Percentiles rank a stretch among this genome's conserved stretches.
Evolutionary conservation across 1,140 invertebrate genomes (phyloP).

Genomic region (Drosophila watanabei): DNA sequence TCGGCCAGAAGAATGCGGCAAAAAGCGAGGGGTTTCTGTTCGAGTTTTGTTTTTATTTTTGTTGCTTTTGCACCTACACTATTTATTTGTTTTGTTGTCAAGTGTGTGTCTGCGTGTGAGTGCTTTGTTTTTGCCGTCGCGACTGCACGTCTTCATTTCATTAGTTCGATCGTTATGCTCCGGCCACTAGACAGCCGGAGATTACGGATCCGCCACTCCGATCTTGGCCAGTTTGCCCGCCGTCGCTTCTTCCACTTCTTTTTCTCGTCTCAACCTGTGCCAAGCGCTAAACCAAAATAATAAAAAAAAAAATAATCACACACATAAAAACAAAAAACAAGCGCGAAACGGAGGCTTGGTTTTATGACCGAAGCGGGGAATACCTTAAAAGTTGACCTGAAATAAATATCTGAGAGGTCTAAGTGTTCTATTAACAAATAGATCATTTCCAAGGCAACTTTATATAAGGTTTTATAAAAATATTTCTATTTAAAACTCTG

Average conservation of each 20-base stretch:
- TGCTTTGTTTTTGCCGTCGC: constrained; percentile 20
- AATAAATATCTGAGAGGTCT: not conserved
- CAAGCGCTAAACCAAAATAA: constrained; percentile 58
- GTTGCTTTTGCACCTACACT: constrained; percentile 20
- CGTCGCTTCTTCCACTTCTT: constrained; percentile 45
- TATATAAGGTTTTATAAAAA: not conserved
- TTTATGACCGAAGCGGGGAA: constrained; percentile 11
- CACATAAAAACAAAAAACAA: constrained; percentile 29
- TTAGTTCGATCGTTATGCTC: constrained; percentile 35
- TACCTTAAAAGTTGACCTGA: not conserved
- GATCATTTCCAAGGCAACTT: not conserved
- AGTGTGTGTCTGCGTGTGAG: not conserved
- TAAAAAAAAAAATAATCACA: constrained; percentile 17
- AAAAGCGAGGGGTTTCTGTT: constrained; percentile 3
- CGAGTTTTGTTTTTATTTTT: constrained; percentile 4
- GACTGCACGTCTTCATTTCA: constrained; percentile 45
- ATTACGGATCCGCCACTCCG: constrained; percentile 39
- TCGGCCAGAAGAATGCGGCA: constrained; percentile 43
- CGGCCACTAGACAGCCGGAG: constrained; percentile 16
- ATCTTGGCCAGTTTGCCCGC: constrained; percentile 53
- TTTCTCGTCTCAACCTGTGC: constrained; percentile 70
- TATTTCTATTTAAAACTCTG: no score
- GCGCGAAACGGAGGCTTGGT: constrained; percentile 15
- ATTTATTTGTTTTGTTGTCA: constrained; percentile 21
- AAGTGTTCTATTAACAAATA: not conserved